Conservation (phyloP, 2,888 invertebrate species). For the Coleophora deauratella region DNA sequence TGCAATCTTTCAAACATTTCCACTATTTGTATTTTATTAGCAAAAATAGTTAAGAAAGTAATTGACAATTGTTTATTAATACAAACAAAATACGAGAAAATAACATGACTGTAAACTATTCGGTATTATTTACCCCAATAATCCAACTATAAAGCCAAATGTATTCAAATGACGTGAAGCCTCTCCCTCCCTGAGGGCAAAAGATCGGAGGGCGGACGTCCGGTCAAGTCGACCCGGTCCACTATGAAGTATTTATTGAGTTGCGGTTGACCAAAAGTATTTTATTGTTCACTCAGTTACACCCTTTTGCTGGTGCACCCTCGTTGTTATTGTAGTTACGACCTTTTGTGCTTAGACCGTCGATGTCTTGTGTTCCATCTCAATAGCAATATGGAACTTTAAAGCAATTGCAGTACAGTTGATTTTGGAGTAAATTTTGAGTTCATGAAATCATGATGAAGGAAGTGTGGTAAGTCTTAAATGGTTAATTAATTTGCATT, state of each 20-base stretch:
- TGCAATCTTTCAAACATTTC: too few species aligned
- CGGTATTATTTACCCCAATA: neutral
- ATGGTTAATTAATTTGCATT: too few species aligned
- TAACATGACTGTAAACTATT: too few species aligned
- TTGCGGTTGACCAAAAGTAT: slow-evolving; percentile 68
- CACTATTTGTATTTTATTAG: too few species aligned
- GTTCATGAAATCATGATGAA: too few species aligned
- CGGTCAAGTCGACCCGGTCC: slow-evolving; percentile 63
- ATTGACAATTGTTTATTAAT: too few species aligned
- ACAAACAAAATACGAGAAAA: too few species aligned
- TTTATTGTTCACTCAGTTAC: slow-evolving; percentile 56
- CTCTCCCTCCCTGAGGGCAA: slow-evolving; percentile 35
- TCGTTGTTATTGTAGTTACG: slow-evolving; percentile 21
- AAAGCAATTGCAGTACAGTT: slow-evolving; percentile 16
- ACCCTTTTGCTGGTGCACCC: slow-evolving; percentile 42
- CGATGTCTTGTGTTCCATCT: neutral
- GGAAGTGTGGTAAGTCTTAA: slow-evolving; percentile 18
- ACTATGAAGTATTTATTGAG: slow-evolving; percentile 74
- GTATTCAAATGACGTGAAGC: slow-evolving; percentile 35
- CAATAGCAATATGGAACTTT: neutral
- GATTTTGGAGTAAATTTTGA: slow-evolving; percentile 15
- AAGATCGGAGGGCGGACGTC: slow-evolving; percentile 65
- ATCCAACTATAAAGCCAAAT: slow-evolving; percentile 28
- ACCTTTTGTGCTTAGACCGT: neutral
- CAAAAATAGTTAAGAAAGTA: too few species aligned